phyloP scores from a whole-genome alignment of 1,140 invertebrate species.

The Carposina sasakii region DNA sequence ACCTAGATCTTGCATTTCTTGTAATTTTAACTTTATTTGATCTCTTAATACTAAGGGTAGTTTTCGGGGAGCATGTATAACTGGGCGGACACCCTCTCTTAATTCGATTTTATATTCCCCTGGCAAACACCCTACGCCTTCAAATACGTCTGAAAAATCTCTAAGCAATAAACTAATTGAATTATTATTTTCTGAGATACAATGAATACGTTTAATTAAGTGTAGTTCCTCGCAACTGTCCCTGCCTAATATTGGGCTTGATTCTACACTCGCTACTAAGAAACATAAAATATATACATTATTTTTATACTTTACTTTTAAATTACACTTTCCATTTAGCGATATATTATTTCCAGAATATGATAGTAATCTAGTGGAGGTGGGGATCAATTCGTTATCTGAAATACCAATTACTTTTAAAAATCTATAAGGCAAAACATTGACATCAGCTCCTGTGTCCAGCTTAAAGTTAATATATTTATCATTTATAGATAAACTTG shows the following conservation, averaged over 20 bases:
- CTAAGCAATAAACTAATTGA: background rate
- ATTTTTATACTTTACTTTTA: slow-evolving; percentile 6
- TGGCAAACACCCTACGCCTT: slow-evolving; percentile 8
- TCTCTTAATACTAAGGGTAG: slow-evolving; percentile 7
- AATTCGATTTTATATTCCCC: slow-evolving; percentile 6
- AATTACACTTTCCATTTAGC: slow-evolving; percentile 4
- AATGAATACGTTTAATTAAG: slow-evolving; percentile 1
- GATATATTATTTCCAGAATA: slow-evolving; percentile 5
- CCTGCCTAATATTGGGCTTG: slow-evolving; percentile 6
- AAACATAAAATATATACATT: slow-evolving; percentile 5
- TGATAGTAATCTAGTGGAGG: background rate
- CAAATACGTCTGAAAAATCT: slow-evolving; percentile 8
- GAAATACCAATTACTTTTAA: background rate
- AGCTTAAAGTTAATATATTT: background rate
- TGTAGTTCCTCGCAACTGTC: slow-evolving; percentile 5
- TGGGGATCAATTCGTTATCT: background rate
- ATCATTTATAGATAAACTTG: background rate
- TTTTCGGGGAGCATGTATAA: slow-evolving; percentile 9
- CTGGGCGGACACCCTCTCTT: background rate
- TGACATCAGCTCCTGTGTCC: slow-evolving; percentile 10
- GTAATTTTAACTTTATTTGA: slow-evolving; percentile 3
- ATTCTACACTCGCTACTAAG: slow-evolving; percentile 7
- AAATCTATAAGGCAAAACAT: slow-evolving; percentile 4
- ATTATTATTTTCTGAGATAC: background rate
- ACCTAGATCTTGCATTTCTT: slow-evolving; percentile 6